Evolutionary conservation across 1,140 invertebrate genomes (phyloP).

Genomic region (Ladona fulva): DNA sequence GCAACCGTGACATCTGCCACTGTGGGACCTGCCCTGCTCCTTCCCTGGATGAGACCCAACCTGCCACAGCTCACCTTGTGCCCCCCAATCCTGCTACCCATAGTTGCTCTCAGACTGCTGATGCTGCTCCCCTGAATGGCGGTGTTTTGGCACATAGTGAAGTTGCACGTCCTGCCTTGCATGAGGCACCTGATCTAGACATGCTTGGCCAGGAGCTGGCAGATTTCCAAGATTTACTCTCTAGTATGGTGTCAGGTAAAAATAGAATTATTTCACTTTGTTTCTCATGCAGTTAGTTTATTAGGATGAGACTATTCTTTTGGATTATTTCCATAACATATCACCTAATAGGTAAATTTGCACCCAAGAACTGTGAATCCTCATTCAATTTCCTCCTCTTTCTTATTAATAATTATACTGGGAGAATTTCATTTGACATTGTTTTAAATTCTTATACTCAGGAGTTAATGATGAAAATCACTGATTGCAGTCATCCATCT

Average conservation of each 20-base stretch:
- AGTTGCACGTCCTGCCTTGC: constrained; percentile 20
- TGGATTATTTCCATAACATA: not conserved
- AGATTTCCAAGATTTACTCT: constrained; percentile 44
- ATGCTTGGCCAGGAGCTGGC: constrained; percentile 43
- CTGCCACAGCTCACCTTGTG: constrained; percentile 10
- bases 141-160: constrained; percentile 16
- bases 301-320: not conserved
- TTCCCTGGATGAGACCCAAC: constrained; percentile 23
- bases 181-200: constrained; percentile 30
- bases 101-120: constrained; percentile 18
- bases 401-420: not conserved
- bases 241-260: constrained; percentile 37
- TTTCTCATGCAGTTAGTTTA: not conserved
- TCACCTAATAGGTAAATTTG: not conserved
- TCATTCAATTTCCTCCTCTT: not conserved
- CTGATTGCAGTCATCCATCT: too few relatives aligned
- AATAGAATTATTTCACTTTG: constrained; percentile 35
- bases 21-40: not conserved
- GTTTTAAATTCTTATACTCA: too few relatives aligned
- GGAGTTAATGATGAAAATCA: too few relatives aligned
- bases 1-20: constrained; percentile 14
- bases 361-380: not conserved
- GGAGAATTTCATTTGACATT: too few relatives aligned
- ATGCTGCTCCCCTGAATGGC: constrained; percentile 21
- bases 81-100: constrained; percentile 12